Conservation (phyloP, 2,888 invertebrate species). For the Oscheius myriophilus region DNA sequence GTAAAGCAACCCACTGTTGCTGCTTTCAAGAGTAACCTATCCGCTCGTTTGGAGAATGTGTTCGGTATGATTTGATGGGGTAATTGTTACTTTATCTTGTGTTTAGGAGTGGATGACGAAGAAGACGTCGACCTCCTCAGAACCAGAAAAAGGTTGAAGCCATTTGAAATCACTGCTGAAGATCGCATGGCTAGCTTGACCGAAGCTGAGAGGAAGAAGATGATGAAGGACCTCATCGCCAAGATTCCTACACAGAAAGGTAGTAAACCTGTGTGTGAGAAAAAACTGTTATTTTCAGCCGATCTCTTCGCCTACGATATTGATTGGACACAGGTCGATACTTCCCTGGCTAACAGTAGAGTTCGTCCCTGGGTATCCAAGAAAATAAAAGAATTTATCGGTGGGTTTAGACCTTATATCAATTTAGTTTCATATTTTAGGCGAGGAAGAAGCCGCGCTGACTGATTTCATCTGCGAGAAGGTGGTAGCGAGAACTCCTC, state of each 20-base stretch:
- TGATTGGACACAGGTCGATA: constrained; percentile 86
- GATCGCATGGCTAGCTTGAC: constrained; percentile 66
- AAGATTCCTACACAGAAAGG: constrained; percentile 94
- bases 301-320: constrained; percentile 93
- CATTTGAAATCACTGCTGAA: constrained; percentile 66
- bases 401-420: not conserved
- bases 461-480: constrained; percentile 99
- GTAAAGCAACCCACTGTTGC: not conserved
- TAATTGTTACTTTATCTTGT: not conserved
- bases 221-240: constrained; percentile 95
- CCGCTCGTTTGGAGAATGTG: constrained; percentile 51
- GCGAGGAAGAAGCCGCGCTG: constrained; percentile 95
- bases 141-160: constrained; percentile 62
- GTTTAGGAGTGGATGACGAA: constrained; percentile 58
- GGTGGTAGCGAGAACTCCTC: constrained; percentile 90
- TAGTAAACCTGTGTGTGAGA: not conserved
- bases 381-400: constrained; percentile 97
- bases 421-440: constrained; percentile 15
- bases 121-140: constrained; percentile 31
- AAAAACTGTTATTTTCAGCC: constrained; percentile 73
- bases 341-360: constrained; percentile 88
- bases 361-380: constrained; percentile 99
- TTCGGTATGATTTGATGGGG: constrained; percentile 44
- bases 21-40: constrained; percentile 21
- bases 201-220: constrained; percentile 87